Evolutionary conservation across 2,113 vertebrate genomes (phyloP), one percentile per base, ranked within the genome.

Genomic region (Sylvia atricapilla): DNA sequence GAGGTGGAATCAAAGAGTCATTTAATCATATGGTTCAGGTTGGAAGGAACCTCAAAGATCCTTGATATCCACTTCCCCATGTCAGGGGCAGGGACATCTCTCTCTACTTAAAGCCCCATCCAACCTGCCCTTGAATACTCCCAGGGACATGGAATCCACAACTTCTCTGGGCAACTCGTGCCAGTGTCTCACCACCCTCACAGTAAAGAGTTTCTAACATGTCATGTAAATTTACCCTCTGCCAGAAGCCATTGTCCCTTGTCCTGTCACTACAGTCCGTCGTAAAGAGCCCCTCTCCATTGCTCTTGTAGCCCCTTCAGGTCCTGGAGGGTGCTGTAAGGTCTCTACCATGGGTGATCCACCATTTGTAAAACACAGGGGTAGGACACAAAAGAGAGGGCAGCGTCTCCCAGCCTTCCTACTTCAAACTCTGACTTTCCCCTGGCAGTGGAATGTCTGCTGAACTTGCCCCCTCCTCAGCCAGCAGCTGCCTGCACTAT

Each of bases 401-500:
- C 27, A 72, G 24, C 8, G 20, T 66, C 41, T 77, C 16, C 16
- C 8, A 4, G 4, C 11, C 5, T 10, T 64, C 33, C 28, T 4
- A 0, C 33, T 44, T 75, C 24, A 53, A 75, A n/a, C 7, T 37
- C 27, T 59, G 39, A 33, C 30, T 76, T 86, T 72, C 4, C 23
- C 39, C 55, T 56, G 44, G 15, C 27, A 76, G 3, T 21, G 24
- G 13, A 31, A 23, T 24, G 18, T 30, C 15, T 3, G 8, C 22
- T n/a, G 16, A 56, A 31, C 5, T 62, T 62, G 15, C 2, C 10
- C 30, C 21, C 23, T 73, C 11, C 56, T n/a, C 28, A 66, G 28
- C 15, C 35, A 2, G 0, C 9, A 56, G 24, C 10, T 9, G 0
- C 44, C 53, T 85, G 44, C 2, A 1, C 20, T n/a, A 17, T 9